Evolutionary conservation across 2,113 vertebrate species (phyloP).

Genomic region (Hiodon tergisus): DNA sequence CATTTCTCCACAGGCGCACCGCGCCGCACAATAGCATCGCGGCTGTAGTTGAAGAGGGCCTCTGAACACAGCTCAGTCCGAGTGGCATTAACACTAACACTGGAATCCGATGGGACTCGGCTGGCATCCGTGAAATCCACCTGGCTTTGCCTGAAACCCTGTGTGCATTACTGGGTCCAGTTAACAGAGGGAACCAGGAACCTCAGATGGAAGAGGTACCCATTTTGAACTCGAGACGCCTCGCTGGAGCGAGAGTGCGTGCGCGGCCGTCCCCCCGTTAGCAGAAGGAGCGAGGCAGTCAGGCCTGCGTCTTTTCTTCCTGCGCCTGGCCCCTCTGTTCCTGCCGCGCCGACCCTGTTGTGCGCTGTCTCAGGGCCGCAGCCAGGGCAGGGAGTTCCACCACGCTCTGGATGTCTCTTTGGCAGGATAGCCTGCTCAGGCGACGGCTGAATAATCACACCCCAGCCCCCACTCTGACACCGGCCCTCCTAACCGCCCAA

Average conservation of each 20-base stretch:
- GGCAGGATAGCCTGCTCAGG: background rate
- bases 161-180: no score
- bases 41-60: no score
- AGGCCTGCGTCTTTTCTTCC: background rate
- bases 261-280: no score
- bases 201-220: no score
- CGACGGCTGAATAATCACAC: constrained; percentile 13
- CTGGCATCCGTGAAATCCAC: background rate
- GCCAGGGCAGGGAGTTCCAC: background rate
- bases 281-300: no score
- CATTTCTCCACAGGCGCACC: no score
- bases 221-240: no score
- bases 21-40: no score
- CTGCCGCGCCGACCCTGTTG: background rate
- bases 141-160: no score
- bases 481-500: background rate
- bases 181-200: no score
- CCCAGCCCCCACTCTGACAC: background rate
- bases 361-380: background rate
- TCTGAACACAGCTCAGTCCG: no score
- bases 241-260: no score
- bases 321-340: background rate
- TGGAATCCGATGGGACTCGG: background rate
- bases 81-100: background rate
- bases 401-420: background rate